Percentiles rank a stretch among this genome's conserved stretches.
These are phyloP conservation scores for Centropus bengalensis DNA, from an alignment of 2,113 vertebrate species.

Conservation along the genomic window DNA sequence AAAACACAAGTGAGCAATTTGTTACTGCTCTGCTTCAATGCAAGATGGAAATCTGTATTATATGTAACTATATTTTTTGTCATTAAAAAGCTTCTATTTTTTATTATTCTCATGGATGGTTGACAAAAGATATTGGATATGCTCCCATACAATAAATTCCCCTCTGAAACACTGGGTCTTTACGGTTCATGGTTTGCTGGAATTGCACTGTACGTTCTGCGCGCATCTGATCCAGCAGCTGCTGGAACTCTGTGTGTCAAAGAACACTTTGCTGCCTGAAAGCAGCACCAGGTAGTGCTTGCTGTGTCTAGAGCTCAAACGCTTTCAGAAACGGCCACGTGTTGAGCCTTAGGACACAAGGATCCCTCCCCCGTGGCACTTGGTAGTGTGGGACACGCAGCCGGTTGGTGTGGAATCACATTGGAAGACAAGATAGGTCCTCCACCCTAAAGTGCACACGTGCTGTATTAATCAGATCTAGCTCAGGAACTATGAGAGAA, in stretches of 20 bases:
- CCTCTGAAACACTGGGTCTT: conserved; percentile 72
- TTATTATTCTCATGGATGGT: conserved; percentile 75
- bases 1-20: conserved; percentile 58
- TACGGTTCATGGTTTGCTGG: conserved; percentile 53
- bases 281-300: background rate
- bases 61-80: conserved; percentile 78
- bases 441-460: background rate
- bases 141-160: conserved; percentile 78
- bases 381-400: background rate
- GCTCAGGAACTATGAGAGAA: background rate
- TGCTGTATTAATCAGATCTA: background rate
- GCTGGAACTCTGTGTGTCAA: background rate
- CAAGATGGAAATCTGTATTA: conserved; percentile 73
- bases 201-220: background rate
- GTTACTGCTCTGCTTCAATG: conserved; percentile 70
- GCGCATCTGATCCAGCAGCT: rapidly evolving
- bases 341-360: rapidly evolving
- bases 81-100: conserved; percentile 78
- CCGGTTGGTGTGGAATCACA: background rate
- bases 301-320: background rate
- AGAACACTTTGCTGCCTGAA: background rate
- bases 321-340: background rate
- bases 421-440: background rate
- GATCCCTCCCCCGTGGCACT: background rate
- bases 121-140: conserved; percentile 69